Base-by-base conservation (phyloP, 2,888 invertebrate genomes). In the Lacanobia oleracea region DNA sequence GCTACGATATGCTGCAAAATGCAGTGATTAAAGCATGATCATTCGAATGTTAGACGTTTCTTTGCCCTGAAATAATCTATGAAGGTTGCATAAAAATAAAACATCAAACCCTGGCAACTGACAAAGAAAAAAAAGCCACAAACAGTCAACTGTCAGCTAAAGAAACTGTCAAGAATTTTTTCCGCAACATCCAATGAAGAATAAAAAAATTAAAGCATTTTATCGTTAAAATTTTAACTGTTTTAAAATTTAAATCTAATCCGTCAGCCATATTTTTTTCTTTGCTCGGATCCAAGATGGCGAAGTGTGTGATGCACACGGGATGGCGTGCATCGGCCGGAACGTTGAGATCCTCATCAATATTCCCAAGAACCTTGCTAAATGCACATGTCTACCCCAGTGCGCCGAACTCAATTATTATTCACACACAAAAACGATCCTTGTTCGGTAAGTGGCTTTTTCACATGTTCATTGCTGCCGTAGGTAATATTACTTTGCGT, bases 321-420 rank as follows among this genome's bases (percentile, higher is more conserved):
- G 96, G 59, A 95, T 96, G 94, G 95, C 95, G 77, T 96, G 96
- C 87, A 93, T 96, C 91, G 95, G 96, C 8, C 85, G 95, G 43
- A 94, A 96, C 86, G 95, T 95, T 61, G 95, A 96, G 75, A 94
- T 95, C 65, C 94, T 96, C 85, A 94, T 96, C 88, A 96, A 95
- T 84, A 89, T 96, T 53, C 96, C 95, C 21, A 93, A 94, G 84
- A 95, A 96, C 87, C 91, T 96, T 77, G 96, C 96, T 70, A 95
- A 96, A 82, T 96, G 96, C 87, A 88, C 94, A 84, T 96, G 96
- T 84, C 87, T 94, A 61, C 96, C 96, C 84, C 96, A 96, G 79
- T 96, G 96, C 76, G 92, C 94, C 79, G 96, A 96, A 81, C 92
- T 95, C 91, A 96, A 96, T 89, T 96, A 94, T 87, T 95, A 95